These are phyloP conservation scores for Phalacrocorax aristotelis DNA, from an alignment of 2,113 vertebrate genomes.

Conservation along the genomic window DNA sequence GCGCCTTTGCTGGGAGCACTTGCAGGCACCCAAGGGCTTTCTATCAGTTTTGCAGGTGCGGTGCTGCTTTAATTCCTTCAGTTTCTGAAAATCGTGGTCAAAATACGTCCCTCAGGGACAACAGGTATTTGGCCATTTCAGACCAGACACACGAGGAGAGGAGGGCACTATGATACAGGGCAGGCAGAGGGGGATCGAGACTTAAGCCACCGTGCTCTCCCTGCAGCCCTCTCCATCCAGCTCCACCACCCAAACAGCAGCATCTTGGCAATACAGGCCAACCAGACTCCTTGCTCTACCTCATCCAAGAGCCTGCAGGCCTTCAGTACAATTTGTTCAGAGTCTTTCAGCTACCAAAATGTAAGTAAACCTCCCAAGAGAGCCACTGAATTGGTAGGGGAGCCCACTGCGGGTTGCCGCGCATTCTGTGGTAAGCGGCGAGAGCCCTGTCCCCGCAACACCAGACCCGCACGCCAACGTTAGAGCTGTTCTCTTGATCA, in stretches of 20 bases:
- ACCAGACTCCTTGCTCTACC: not conserved
- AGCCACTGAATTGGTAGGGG: accelerated
- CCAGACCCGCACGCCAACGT: too few relatives aligned
- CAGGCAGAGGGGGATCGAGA: not conserved
- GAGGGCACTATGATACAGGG: not conserved
- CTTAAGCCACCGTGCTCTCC: not conserved
- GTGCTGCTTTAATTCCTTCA: not conserved
- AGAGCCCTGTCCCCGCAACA: accelerated
- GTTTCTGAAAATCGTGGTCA: not conserved
- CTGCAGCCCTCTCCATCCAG: not conserved
- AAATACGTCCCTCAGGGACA: not conserved
- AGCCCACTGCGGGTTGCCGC: accelerated
- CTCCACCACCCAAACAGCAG: not conserved
- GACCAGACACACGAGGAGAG: not conserved
- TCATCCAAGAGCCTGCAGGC: not conserved
- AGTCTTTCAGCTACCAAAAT: not conserved
- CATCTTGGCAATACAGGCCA: not conserved
- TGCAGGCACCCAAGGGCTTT: not conserved
- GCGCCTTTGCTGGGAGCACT: not conserved
- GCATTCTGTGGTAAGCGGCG: accelerated
- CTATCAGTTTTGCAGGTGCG: not conserved
- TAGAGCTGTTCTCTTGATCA: not conserved
- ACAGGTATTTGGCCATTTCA: not conserved
- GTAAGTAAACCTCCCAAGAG: not conserved
- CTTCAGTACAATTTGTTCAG: not conserved